Evolutionary conservation across 2,113 vertebrate species (phyloP).

Genomic region (Nothoprocta perdicaria): DNA sequence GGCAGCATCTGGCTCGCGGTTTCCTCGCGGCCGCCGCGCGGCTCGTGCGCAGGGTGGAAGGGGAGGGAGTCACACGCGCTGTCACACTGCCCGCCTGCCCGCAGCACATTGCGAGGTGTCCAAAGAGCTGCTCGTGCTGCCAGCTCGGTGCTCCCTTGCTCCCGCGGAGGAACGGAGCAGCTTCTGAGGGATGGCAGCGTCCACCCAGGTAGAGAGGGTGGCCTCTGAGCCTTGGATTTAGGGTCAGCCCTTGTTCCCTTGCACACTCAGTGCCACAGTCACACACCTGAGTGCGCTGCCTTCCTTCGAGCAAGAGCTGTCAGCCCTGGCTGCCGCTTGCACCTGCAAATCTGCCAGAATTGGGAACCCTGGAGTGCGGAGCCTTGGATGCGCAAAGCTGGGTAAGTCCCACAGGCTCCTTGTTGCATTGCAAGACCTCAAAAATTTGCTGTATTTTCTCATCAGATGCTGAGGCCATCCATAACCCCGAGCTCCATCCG

Average conservation of each 20-base stretch:
- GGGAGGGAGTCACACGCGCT: constrained; percentile 18
- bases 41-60: constrained; percentile 46
- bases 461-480: not conserved
- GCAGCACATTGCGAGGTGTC: not conserved
- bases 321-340: not conserved
- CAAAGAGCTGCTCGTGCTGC: not conserved
- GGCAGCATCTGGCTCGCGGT: not conserved
- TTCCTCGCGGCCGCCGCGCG: not conserved
- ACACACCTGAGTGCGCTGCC: too few relatives aligned
- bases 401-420: not conserved
- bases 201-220: not conserved
- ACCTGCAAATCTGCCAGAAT: not conserved
- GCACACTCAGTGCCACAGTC: too few relatives aligned
- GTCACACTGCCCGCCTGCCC: constrained; percentile 43
- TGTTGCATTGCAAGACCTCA: not conserved
- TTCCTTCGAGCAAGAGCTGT: too few relatives aligned
- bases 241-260: not conserved
- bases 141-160: constrained; percentile 3
- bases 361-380: not conserved
- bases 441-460: not conserved
- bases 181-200: not conserved
- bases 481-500: not conserved
- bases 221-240: not conserved
- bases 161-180: not conserved
- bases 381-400: not conserved